Evolutionary conservation across 2,888 invertebrate genomes (phyloP), one percentile per base, ranked within the genome.

Genomic region (Hemaris fuciformis): DNA sequence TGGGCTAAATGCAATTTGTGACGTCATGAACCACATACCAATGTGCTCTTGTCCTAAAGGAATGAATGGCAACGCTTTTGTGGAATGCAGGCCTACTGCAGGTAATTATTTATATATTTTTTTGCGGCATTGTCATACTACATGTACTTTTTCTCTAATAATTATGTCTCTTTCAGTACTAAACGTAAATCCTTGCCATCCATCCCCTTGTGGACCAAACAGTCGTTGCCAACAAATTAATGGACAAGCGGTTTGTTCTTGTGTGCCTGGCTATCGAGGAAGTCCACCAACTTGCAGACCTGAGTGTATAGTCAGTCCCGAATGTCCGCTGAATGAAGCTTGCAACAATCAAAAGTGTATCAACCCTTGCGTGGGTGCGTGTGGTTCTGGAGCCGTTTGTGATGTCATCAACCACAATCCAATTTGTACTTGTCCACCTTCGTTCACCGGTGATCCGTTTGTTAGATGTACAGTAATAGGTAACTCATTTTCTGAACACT

Each of bases 371-470:
- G 94, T 95, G 18, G 96, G 96, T 46, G 95, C 95, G n/a, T 97
- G 97, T 75, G 97, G 96, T 15, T 88, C 94, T 60, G 94, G 93
- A 62, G 96, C 97, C 0, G 87, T 94, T 59, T 97, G 97, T 78
- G 94, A 93, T 68, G 96, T 96, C 23, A 94, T 96, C 60, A 96
- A 96, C 79, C 97, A 97, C 76, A 95, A 95, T 60, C 96, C 97
- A 13, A 94, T 95, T 64, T 97, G 97, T 79, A 94, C 94, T 43
- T 97, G 97, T 77, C 94, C 94, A 22, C 84, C 93, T 7, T 95
- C 95, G 57, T 96, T 95, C 75, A 95, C 95, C 0, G 97, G 97
- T 27, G 96, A 97, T 89, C 96, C 97, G 15, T 96, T 97, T 79
- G 93, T 93, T 63, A 94, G 94, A 75, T 97, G 96, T 79, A 87